Conservation (phyloP, 2,797 vertebrate genomes). For the Lateolabrax maculatus region DNA sequence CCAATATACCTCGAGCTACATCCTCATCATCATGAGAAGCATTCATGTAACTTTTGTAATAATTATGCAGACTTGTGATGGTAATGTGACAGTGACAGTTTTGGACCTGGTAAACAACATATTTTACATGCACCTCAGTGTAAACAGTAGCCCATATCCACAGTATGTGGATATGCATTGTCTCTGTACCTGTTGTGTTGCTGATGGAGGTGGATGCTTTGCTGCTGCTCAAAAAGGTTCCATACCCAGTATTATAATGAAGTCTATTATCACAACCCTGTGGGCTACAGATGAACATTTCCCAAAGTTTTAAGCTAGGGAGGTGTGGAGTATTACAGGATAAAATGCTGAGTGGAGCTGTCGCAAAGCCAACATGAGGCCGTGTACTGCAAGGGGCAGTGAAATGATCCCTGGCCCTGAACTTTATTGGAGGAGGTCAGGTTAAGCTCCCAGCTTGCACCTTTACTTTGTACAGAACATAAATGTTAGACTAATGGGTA, state of each 20-base stretch:
- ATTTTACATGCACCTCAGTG: neutral
- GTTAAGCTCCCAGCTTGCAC: neutral
- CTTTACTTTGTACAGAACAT: conserved; percentile 4
- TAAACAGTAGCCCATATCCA: neutral
- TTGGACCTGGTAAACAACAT: neutral
- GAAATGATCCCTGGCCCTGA: neutral
- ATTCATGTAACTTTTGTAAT: neutral
- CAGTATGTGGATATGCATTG: too few species aligned
- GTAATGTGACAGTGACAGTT: neutral
- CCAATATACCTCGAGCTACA: too few species aligned
- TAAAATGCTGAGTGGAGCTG: neutral
- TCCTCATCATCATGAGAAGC: too few species aligned
- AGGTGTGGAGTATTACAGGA: neutral
- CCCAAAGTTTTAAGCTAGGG: neutral
- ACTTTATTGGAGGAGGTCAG: neutral
- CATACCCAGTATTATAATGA: neutral
- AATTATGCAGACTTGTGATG: neutral
- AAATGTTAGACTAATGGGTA: conserved; percentile 20
- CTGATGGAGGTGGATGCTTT: neutral
- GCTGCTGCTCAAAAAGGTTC: neutral
- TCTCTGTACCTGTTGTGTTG: neutral
- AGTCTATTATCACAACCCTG: neutral
- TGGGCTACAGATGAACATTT: neutral
- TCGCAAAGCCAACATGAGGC: neutral
- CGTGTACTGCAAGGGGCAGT: neutral